phyloP scores from a whole-genome alignment of 1,140 invertebrate species.

The Augochlora pura region DNA sequence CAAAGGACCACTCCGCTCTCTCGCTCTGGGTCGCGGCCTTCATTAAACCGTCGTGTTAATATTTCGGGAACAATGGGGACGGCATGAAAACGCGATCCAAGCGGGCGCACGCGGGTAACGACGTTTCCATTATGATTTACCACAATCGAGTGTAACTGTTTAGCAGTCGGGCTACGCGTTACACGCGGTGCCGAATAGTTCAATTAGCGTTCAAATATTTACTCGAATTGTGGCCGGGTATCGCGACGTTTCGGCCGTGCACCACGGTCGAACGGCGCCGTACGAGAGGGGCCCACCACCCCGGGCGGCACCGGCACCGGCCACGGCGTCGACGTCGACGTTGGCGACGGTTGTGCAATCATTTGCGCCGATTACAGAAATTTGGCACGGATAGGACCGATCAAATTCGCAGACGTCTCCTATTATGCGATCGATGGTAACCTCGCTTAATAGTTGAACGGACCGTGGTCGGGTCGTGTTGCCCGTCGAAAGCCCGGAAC shows the following conservation, averaged over 20 bases:
- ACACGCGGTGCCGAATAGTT: conserved; percentile 56
- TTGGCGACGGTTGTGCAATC: conserved; percentile 50
- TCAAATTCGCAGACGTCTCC: conserved; percentile 64
- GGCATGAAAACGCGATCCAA: conserved; percentile 44
- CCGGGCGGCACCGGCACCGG: no score
- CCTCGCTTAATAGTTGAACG: conserved; percentile 57
- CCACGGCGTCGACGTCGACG: no score
- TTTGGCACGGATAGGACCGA: conserved; percentile 60
- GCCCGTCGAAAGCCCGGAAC: conserved; percentile 8
- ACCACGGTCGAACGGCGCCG: no score
- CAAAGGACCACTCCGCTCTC: conserved; percentile 10
- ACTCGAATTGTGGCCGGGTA: conserved; percentile 57
- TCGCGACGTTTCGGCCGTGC: conserved; percentile 41
- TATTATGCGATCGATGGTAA: conserved; percentile 58
- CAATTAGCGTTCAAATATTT: conserved; percentile 68
- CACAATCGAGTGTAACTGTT: conserved; percentile 64
- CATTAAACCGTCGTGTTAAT: conserved; percentile 46
- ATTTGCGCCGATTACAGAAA: conserved; percentile 65
- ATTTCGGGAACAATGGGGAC: conserved; percentile 51
- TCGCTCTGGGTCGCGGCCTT: conserved; percentile 26
- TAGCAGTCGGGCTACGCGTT: conserved; percentile 39
- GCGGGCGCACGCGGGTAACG: conserved; percentile 32
- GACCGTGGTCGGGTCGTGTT: conserved; percentile 37
- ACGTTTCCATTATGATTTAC: conserved; percentile 64
- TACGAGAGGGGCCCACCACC: no score